Evolutionary conservation across 2,888 invertebrate species (phyloP).

Genomic region (Microctonus brassicae): DNA sequence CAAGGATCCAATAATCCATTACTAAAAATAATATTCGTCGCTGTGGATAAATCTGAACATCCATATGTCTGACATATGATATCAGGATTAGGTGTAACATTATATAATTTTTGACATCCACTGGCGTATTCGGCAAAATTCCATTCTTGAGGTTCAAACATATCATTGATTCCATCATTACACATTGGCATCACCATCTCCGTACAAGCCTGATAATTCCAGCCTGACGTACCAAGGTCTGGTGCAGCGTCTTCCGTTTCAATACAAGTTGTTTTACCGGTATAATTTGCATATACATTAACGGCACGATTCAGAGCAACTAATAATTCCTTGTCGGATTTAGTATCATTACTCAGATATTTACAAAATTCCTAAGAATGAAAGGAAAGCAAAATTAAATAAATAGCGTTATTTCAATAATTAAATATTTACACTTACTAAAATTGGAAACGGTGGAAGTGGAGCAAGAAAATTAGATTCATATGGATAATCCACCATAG

Average conservation of each 20-base stretch:
- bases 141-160: constrained; percentile 87
- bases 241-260: constrained; percentile 74
- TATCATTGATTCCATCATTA: constrained; percentile 80
- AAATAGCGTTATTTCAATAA: constrained; percentile 24
- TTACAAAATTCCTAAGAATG: constrained; percentile 74
- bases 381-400: too few relatives aligned
- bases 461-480: constrained; percentile 84
- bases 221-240: constrained; percentile 78
- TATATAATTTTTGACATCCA: constrained; percentile 79
- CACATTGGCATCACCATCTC: constrained; percentile 99
- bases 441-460: constrained; percentile 88
- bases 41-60: constrained; percentile 78
- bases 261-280: constrained; percentile 80
- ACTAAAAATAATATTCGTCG: constrained; percentile 80
- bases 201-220: constrained; percentile 91
- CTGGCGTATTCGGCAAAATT: constrained; percentile 77
- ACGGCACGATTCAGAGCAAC: constrained; percentile 77
- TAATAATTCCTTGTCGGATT: constrained; percentile 54
- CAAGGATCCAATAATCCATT: constrained; percentile 91
- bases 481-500: constrained; percentile 98
- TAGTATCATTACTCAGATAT: constrained; percentile 61
- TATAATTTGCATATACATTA: constrained; percentile 85
- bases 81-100: constrained; percentile 77
- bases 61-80: constrained; percentile 85
- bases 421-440: constrained; percentile 62